A percentile compares a stretch with the other conserved stretches of the same genome.
phyloP scores from a whole-genome alignment of 37 sponge, comb jelly and placozoan species.

The Bolinopsis microptera region DNA sequence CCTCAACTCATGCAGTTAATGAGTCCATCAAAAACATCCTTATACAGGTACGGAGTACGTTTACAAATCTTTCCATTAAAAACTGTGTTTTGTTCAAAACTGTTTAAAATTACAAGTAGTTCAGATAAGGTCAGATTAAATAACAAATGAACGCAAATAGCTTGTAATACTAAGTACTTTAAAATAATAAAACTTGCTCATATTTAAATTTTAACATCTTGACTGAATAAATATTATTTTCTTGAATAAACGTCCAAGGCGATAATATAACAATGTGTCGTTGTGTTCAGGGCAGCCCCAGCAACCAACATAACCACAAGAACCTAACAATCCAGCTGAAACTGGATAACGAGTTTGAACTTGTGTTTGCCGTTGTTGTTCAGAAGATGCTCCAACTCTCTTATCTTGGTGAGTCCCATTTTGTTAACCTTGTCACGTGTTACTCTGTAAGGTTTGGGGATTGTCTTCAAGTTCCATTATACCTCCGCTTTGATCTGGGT shows the following conservation, averaged over 20 bases:
- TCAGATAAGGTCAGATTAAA: too few relatives aligned
- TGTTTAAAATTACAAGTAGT: too few relatives aligned
- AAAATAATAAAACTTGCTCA: too few relatives aligned
- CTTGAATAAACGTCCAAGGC: too few relatives aligned
- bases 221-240: not conserved
- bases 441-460: not conserved
- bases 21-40: constrained; percentile 79
- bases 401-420: constrained; percentile 69
- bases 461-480: too few relatives aligned
- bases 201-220: not conserved
- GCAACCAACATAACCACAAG: constrained; percentile 71
- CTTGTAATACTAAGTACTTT: too few relatives aligned
- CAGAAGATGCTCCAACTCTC: constrained; percentile 87
- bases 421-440: not conserved
- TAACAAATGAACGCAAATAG: too few relatives aligned
- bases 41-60: constrained; percentile 80
- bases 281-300: constrained; percentile 78
- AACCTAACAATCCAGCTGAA: constrained; percentile 78
- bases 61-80: too few relatives aligned
- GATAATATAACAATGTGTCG: too few relatives aligned
- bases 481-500: too few relatives aligned
- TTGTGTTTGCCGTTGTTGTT: constrained; percentile 84
- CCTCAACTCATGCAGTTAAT: constrained; percentile 79
- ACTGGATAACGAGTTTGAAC: constrained; percentile 91
- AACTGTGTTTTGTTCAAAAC: too few relatives aligned